phyloP scores from a whole-genome alignment of 2,113 vertebrate genomes.

The Chunga burmeisteri region DNA sequence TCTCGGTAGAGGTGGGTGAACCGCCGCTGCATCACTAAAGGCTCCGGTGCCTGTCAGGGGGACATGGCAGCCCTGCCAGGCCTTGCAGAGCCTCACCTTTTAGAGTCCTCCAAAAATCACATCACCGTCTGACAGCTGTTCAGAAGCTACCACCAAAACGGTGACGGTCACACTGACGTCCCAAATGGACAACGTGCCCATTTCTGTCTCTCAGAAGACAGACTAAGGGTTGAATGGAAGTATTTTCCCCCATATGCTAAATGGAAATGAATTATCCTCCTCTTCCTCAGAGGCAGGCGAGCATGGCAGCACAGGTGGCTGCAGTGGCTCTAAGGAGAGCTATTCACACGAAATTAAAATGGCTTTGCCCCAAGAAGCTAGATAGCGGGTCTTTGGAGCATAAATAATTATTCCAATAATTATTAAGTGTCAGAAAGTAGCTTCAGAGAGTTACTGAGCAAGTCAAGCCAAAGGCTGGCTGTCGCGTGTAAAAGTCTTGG shows the following conservation, averaged over 20 bases:
- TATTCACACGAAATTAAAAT: neutral
- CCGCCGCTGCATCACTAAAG: neutral
- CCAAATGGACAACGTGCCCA: neutral
- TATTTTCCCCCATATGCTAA: neutral
- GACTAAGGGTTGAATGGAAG: neutral
- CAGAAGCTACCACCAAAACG: neutral
- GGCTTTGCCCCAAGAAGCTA: neutral
- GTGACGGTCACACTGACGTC: fast-evolving
- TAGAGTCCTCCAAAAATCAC: neutral
- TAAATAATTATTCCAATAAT: neutral
- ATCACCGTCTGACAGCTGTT: neutral
- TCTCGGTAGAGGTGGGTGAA: neutral
- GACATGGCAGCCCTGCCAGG: neutral
- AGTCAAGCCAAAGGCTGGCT: neutral
- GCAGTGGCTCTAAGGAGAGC: neutral
- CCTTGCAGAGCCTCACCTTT: neutral
- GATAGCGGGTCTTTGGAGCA: neutral
- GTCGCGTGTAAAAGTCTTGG: neutral
- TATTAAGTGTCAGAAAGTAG: neutral
- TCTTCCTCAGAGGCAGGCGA: neutral
- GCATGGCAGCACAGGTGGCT: neutral
- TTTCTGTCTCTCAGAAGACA: neutral
- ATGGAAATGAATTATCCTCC: neutral
- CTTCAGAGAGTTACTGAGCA: neutral
- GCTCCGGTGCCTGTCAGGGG: neutral